These are phyloP conservation scores for Petroica traversi DNA, from an alignment of 2,113 vertebrate genomes.

Conservation along the genomic window DNA sequence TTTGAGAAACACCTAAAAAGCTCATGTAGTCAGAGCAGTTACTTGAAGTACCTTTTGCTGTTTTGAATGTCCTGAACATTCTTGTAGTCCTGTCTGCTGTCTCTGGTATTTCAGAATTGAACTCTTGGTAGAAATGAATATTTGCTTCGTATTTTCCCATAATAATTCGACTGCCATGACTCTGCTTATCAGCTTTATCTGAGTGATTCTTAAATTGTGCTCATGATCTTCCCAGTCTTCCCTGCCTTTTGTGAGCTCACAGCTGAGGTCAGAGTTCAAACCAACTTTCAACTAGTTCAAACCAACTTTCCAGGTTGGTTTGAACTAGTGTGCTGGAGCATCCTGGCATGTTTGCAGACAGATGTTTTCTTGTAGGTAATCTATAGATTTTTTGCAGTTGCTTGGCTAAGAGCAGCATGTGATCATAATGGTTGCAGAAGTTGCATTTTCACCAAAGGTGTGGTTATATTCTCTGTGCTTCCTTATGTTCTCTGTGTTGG, in stretches of 20 bases:
- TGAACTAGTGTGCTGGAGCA: background rate
- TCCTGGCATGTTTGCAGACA: background rate
- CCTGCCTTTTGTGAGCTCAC: background rate
- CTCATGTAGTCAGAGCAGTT: background rate
- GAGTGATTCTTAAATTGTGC: background rate
- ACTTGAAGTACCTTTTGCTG: background rate
- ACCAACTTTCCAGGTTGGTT: background rate
- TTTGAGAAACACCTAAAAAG: background rate
- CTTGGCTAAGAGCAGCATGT: background rate
- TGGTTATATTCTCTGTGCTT: background rate
- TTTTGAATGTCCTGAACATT: background rate
- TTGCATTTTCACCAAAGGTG: background rate
- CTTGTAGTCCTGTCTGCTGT: background rate
- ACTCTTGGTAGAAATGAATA: background rate
- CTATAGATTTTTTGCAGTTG: background rate
- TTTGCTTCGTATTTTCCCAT: background rate
- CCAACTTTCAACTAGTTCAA: too few species aligned
- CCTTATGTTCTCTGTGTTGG: background rate
- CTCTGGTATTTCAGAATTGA: background rate
- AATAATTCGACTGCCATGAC: background rate
- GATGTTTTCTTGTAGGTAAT: background rate
- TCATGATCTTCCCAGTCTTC: background rate
- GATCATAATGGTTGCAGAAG: background rate
- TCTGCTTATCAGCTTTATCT: background rate
- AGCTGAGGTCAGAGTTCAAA: background rate